These are phyloP conservation scores for Chaenocephalus aceratus DNA, from an alignment of 2,113 vertebrate genomes.

Conservation along the genomic window DNA sequence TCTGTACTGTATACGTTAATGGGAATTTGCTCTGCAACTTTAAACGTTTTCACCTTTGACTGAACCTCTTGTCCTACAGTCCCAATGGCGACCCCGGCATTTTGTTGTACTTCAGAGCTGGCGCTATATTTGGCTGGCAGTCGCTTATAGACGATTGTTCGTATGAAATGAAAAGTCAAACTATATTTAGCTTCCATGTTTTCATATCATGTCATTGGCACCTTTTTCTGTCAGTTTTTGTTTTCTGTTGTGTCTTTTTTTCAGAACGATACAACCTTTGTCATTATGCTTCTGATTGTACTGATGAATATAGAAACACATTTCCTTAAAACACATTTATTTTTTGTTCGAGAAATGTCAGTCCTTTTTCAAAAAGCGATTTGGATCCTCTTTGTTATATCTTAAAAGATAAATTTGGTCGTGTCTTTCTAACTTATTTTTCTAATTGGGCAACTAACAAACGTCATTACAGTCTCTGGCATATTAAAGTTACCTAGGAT, in stretches of 20 bases:
- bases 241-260: constrained; percentile 61
- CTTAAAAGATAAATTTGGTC: constrained; percentile 40
- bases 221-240: constrained; percentile 65
- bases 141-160: constrained; percentile 74
- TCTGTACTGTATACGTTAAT: constrained; percentile 64
- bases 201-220: constrained; percentile 76
- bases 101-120: constrained; percentile 61
- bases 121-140: constrained; percentile 71
- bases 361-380: constrained; percentile 30
- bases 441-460: constrained; percentile 69
- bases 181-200: constrained; percentile 71
- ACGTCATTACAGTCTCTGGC: constrained; percentile 40
- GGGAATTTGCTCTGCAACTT: constrained; percentile 68
- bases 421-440: constrained; percentile 73
- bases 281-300: constrained; percentile 74
- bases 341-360: constrained; percentile 32
- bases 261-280: constrained; percentile 63
- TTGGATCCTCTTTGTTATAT: constrained; percentile 14
- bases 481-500: constrained; percentile 52
- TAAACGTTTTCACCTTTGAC: constrained; percentile 60
- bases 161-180: constrained; percentile 72
- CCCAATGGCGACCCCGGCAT: constrained; percentile 64
- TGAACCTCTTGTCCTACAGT: constrained; percentile 69
- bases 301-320: constrained; percentile 75
- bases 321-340: constrained; percentile 62